Evolutionary conservation across 2,797 vertebrate genomes (phyloP), one percentile per base, ranked within the genome.

Genomic region (Myoxocephalus aenaeus): DNA sequence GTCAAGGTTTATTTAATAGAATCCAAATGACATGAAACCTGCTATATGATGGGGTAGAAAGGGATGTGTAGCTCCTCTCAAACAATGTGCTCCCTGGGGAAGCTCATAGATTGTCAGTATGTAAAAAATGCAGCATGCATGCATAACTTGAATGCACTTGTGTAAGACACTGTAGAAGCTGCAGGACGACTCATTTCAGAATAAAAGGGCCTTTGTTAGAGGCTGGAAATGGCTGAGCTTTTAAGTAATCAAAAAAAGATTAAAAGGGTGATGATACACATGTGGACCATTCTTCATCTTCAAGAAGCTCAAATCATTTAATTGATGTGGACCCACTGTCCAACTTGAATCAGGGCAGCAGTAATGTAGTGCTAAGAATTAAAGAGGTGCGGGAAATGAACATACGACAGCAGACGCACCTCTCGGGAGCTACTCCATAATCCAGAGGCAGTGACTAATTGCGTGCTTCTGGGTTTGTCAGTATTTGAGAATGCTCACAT

Each of bases 381-480:
- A 76, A 88, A 87, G 81, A 90, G 83, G 81, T 77, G 68, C 75
- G 75, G 79, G 79, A 83, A 89, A 92, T 91, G 74, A 93, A 84
- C 88, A 90, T 71, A 85, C 82, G 83, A 91, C 83, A 74, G 79
- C 34, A 58, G 75, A 80, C 9, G 34, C 81, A 81, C 74, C 92
- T 90, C 83, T 85, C 61, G 68, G 89, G 91, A 90, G 77, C 81
- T 70, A 89, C 84, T 91, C 92, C 81, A 93, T 90, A 90, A 93
- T 91, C 90, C 85, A 87, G 74, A 82, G 84, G 82, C 88, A 86
- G 82, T 84, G 88, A 90, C 90, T 93, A 94, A 93, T 91, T 93
- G 83, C 78, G 1, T 82, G 86, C 92, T 89, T 90, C 87, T 85
- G 83, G 84, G 83, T 84, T 86, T 92, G 91, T 91, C 87, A 83